phyloP scores from a whole-genome alignment of 2,888 invertebrate species.

The Romanomermis culicivorax region DNA sequence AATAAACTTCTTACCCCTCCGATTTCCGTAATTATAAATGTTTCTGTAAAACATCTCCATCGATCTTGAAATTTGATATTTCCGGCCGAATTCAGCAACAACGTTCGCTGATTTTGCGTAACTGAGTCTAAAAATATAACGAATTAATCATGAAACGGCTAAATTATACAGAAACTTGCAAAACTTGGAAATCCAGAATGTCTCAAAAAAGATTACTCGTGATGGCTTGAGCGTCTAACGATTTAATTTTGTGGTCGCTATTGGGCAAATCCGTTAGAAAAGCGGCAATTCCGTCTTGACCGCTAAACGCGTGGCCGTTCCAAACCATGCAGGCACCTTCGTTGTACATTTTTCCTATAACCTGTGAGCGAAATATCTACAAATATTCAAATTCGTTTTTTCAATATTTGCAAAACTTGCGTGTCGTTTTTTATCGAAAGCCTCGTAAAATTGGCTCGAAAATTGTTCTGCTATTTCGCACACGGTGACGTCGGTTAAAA shows the following conservation, averaged over 20 bases:
- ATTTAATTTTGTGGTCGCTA: constrained; percentile 51
- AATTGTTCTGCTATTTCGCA: constrained; percentile 69
- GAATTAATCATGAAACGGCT: too few relatives aligned
- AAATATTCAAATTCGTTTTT: background rate
- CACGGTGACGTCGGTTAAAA: background rate
- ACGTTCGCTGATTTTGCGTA: constrained; percentile 53
- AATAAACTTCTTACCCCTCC: background rate
- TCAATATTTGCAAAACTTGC: constrained; percentile 30
- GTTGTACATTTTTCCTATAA: constrained; percentile 52
- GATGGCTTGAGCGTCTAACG: constrained; percentile 69
- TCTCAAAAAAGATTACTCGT: constrained; percentile 37
- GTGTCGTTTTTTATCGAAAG: constrained; percentile 63
- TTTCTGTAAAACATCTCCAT: constrained; percentile 7
- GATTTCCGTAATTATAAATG: constrained; percentile 7
- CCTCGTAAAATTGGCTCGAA: constrained; percentile 65
- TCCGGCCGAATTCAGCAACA: constrained; percentile 60
- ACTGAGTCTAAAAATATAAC: constrained; percentile 41
- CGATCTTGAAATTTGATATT: constrained; percentile 47
- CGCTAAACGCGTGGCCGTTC: constrained; percentile 69
- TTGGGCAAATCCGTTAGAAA: constrained; percentile 61
- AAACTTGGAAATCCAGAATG: too few relatives aligned
- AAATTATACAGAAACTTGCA: too few relatives aligned
- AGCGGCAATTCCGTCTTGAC: constrained; percentile 58
- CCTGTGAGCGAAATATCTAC: constrained; percentile 11
- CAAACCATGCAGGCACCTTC: constrained; percentile 63